Percentiles rank a stretch among this genome's conserved stretches.
Conservation (phyloP, 2,797 vertebrate genomes). For the Vireo griseus region DNA sequence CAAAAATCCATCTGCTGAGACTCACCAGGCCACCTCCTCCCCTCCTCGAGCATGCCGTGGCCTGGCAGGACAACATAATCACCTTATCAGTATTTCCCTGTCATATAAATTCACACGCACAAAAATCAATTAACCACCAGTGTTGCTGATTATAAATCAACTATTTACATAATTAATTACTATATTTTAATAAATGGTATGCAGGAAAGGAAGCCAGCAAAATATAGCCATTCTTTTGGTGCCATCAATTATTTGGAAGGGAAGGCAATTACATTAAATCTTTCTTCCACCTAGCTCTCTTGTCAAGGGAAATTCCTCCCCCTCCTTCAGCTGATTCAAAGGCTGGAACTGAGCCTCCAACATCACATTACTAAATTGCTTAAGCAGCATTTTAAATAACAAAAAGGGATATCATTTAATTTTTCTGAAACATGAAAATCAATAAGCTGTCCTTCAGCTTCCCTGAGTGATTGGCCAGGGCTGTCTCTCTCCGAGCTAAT, state of each 20-base stretch:
- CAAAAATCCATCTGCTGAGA: neutral
- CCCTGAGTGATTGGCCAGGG: constrained; percentile 62
- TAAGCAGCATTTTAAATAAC: constrained; percentile 74
- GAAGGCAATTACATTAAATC: constrained; percentile 61
- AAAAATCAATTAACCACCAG: constrained; percentile 60
- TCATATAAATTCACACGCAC: neutral
- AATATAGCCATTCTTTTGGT: constrained; percentile 44
- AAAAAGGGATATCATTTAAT: constrained; percentile 76
- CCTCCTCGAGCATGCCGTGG: accelerated
- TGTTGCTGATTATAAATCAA: constrained; percentile 65
- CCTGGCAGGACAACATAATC: neutral
- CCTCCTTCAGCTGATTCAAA: constrained; percentile 14
- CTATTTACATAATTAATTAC: constrained; percentile 75
- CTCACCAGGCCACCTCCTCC: neutral
- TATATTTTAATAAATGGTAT: constrained; percentile 68
- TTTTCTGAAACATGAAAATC: constrained; percentile 76
- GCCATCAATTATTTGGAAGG: constrained; percentile 62
- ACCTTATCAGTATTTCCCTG: neutral
- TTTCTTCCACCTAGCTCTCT: constrained; percentile 24
- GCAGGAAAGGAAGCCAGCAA: constrained; percentile 2
- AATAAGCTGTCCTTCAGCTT: constrained; percentile 75
- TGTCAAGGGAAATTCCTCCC: constrained; percentile 55
- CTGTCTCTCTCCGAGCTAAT: constrained; percentile 47
- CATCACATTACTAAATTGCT: constrained; percentile 71
- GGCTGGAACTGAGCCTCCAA: constrained; percentile 46